phyloP scores from a whole-genome alignment of 2,888 invertebrate genomes.

The Podabrus alpinus region DNA sequence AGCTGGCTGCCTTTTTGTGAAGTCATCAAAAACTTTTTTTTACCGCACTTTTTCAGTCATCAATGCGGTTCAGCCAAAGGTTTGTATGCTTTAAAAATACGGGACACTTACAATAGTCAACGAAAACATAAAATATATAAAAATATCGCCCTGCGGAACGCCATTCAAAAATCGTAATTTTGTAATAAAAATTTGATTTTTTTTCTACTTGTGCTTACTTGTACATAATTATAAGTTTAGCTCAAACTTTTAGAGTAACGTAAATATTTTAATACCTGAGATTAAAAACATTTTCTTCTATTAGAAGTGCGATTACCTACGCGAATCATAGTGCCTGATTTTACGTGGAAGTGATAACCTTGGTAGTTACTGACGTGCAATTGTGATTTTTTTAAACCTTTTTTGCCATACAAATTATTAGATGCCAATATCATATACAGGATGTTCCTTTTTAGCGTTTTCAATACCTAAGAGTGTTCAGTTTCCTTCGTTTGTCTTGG shows the following conservation, averaged over 20 bases:
- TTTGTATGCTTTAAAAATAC: too few species aligned
- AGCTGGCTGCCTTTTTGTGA: too few species aligned
- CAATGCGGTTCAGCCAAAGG: too few species aligned
- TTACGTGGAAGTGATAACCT: conserved; percentile 37
- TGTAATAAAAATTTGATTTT: neutral
- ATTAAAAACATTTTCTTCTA: neutral
- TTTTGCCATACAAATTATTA: neutral
- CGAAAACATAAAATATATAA: too few species aligned
- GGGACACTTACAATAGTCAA: too few species aligned
- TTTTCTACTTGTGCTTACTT: conserved; percentile 15
- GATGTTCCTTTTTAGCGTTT: neutral
- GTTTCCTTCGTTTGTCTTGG: neutral
- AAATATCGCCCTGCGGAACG: neutral
- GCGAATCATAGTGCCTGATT: conserved; percentile 53
- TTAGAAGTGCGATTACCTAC: conserved; percentile 17
- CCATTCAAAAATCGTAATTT: neutral
- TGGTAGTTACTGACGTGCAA: conserved; percentile 50
- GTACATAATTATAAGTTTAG: conserved; percentile 13
- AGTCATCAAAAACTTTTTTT: too few species aligned
- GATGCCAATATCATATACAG: neutral
- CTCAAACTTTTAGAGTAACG: neutral
- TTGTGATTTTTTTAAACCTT: conserved; percentile 37
- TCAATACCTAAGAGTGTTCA: neutral
- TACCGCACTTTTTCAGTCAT: too few species aligned
- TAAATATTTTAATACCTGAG: neutral